Evolutionary conservation across 2,113 vertebrate species (phyloP).

Genomic region (Cyprinodon variegatus): DNA sequence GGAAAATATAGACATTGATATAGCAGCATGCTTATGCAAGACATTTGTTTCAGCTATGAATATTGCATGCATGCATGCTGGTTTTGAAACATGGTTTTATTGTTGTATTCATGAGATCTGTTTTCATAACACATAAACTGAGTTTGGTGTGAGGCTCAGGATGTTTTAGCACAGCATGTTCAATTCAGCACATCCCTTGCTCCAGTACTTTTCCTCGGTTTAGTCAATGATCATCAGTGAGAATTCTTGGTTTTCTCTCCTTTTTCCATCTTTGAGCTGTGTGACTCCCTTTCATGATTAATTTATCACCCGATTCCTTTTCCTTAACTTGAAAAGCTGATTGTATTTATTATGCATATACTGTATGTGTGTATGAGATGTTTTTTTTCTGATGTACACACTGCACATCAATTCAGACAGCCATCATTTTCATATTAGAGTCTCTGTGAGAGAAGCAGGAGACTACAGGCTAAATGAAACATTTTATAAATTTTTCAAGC

Average conservation of each 20-base stretch:
- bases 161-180: slow-evolving; percentile 1
- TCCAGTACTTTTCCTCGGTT: slow-evolving; percentile 8
- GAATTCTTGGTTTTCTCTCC: not conserved
- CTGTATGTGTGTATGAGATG: slow-evolving; percentile 5
- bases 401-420: slow-evolving; percentile 19
- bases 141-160: slow-evolving; percentile 15
- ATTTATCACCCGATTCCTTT: slow-evolving; percentile 48
- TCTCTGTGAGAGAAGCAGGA: not conserved
- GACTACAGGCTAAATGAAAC: not conserved
- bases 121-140: slow-evolving; percentile 7
- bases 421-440: not conserved
- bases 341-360: slow-evolving; percentile 49
- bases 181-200: not conserved
- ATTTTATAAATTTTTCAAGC: not conserved
- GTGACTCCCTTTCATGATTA: slow-evolving; percentile 50
- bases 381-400: slow-evolving; percentile 34
- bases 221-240: slow-evolving; percentile 28
- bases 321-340: slow-evolving; percentile 41
- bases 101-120: slow-evolving; percentile 35
- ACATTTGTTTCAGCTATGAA: slow-evolving; percentile 21
- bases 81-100: slow-evolving; percentile 33
- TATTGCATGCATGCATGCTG: slow-evolving; percentile 26
- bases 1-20: slow-evolving; percentile 1
- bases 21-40: not conserved
- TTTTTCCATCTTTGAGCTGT: not conserved